Conservation (phyloP, 2,888 invertebrate species). For the Galeopsomyia nigrocyanea region DNA sequence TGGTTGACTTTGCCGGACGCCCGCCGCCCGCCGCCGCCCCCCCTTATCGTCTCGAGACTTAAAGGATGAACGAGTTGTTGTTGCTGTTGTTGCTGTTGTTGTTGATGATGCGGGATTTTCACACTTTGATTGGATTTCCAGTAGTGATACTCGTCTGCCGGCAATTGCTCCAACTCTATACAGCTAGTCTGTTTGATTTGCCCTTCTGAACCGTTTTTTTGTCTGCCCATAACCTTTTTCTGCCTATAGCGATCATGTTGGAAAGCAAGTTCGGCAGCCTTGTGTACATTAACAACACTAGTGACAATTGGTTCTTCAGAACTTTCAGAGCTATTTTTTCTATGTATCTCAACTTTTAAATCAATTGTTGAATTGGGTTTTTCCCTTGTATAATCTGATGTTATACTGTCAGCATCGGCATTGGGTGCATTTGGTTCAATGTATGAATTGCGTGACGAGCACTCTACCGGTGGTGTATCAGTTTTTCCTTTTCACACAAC, state of each 20-base stretch:
- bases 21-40: no score
- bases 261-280: slow-evolving; percentile 57
- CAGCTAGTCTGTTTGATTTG: slow-evolving; percentile 73
- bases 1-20: slow-evolving; percentile 63
- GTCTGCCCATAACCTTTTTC: no score
- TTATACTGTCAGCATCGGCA: slow-evolving; percentile 67
- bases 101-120: slow-evolving; percentile 59
- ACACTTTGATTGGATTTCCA: slow-evolving; percentile 66
- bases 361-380: slow-evolving; percentile 73
- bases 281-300: slow-evolving; percentile 58
- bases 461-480: slow-evolving; percentile 71
- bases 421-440: slow-evolving; percentile 67
- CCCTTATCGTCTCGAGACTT: slow-evolving; percentile 66
- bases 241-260: slow-evolving; percentile 56
- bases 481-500: no score
- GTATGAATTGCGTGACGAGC: slow-evolving; percentile 72
- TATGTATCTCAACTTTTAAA: slow-evolving; percentile 93
- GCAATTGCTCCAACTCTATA: slow-evolving; percentile 71
- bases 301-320: slow-evolving; percentile 75
- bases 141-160: slow-evolving; percentile 63
- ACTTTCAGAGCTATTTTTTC: slow-evolving; percentile 91
- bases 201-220: slow-evolving; percentile 69
- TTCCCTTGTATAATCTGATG: slow-evolving; percentile 65
- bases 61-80: slow-evolving; percentile 66
- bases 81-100: no score